Percentiles rank a stretch among this genome's conserved stretches.
These are phyloP conservation scores for Congeria kusceri DNA, from an alignment of 2,888 invertebrate species.

Conservation along the genomic window DNA sequence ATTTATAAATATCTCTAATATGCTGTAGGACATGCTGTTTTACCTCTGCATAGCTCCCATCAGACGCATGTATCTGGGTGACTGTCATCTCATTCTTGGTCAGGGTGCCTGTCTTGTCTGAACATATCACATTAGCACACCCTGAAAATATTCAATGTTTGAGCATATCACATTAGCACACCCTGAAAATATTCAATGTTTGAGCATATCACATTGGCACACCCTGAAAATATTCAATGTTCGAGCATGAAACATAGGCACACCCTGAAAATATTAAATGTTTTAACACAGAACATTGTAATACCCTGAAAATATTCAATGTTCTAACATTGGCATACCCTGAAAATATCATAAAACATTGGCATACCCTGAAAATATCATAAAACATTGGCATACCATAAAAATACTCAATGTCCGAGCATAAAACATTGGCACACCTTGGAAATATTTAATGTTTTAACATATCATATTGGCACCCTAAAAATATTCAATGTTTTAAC, in stretches of 20 bases:
- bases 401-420: no score
- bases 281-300: no score
- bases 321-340: constrained; percentile 94
- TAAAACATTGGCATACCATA: no score
- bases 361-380: constrained; percentile 82
- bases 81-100: constrained; percentile 99
- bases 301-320: no score
- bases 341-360: constrained; percentile 92
- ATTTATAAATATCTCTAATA: no score
- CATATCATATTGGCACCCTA: no score
- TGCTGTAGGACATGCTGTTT: no score
- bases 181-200: background rate
- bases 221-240: background rate
- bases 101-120: constrained; percentile 99
- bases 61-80: constrained; percentile 93
- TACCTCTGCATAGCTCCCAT: constrained; percentile 94
- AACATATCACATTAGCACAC: constrained; percentile 95
- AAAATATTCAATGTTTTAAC: constrained; percentile 92
- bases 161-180: constrained; percentile 94
- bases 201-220: constrained; percentile 6
- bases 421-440: no score
- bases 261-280: no score
- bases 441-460: no score
- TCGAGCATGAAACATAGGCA: constrained; percentile 3
- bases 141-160: constrained; percentile 91